Percentiles rank a stretch among this genome's conserved stretches.
phyloP scores from a whole-genome alignment of 2,113 vertebrate genomes.

The Actinemys pallida region DNA sequence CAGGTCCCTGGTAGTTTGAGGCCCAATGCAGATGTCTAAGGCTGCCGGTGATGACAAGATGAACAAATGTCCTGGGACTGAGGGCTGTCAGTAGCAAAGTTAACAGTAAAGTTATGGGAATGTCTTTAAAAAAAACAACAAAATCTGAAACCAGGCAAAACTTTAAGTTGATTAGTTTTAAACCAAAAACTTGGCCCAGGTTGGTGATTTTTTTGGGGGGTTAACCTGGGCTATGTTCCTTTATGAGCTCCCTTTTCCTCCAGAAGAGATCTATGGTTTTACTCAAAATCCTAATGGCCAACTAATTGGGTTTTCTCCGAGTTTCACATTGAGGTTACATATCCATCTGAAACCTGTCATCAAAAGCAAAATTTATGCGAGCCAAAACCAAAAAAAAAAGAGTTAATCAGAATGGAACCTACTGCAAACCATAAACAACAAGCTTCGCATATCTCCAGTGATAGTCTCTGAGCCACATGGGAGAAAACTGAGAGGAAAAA shows the following conservation, averaged over 20 bases:
- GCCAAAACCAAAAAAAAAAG: background rate
- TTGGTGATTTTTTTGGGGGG: background rate
- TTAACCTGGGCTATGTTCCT: background rate
- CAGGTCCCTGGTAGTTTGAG: background rate
- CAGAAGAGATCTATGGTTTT: background rate
- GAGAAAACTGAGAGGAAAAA: background rate
- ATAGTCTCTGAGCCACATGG: background rate
- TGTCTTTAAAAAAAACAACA: background rate
- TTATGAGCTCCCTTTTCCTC: background rate
- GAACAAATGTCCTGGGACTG: background rate
- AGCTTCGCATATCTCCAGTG: background rate
- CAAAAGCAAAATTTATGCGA: background rate
- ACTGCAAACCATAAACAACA: background rate
- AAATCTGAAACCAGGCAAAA: fast-evolving
- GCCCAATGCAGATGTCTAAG: background rate
- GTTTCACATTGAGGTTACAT: background rate
- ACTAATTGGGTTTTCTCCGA: background rate
- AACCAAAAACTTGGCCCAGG: fast-evolving
- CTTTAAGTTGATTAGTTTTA: fast-evolving
- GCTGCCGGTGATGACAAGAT: background rate
- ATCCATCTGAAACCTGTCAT: background rate
- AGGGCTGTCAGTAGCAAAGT: background rate
- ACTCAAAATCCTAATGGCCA: background rate
- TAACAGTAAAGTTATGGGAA: background rate
- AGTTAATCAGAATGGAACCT: background rate